Conservation (phyloP, 2,113 vertebrate species). For the Balaenoptera acutorostrata region DNA sequence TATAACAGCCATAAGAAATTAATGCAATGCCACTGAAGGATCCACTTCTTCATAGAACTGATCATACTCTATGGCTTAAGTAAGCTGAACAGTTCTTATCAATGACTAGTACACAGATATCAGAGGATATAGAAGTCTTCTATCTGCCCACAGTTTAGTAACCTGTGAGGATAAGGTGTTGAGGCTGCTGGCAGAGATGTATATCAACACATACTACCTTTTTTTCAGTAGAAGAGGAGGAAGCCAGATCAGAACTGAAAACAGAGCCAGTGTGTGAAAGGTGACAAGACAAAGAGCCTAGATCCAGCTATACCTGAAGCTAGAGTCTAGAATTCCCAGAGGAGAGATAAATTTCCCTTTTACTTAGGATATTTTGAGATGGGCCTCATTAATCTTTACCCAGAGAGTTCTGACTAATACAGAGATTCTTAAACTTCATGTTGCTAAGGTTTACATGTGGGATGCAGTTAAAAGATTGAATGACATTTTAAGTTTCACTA, state of each 20-base stretch:
- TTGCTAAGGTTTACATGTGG: background rate
- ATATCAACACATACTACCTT: background rate
- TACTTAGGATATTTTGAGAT: background rate
- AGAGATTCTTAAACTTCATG: background rate
- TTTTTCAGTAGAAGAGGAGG: background rate
- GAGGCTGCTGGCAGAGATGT: background rate
- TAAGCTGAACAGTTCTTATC: background rate
- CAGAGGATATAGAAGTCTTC: background rate
- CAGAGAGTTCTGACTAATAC: background rate
- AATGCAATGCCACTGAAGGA: background rate
- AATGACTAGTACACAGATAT: background rate
- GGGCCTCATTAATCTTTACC: background rate
- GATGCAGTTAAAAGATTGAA: background rate
- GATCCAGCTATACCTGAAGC: background rate
- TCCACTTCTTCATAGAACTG: background rate
- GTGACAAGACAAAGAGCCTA: background rate
- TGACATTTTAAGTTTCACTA: background rate
- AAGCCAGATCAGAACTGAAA: background rate
- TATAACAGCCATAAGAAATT: background rate
- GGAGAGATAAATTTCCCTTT: background rate
- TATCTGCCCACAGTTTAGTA: background rate
- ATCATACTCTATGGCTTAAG: background rate
- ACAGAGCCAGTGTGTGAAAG: background rate
- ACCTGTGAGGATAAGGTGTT: background rate
- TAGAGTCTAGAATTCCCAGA: background rate